These are phyloP conservation scores for Embidobia sp. DNA, from an alignment of 2,888 invertebrate species.

Conservation along the genomic window DNA sequence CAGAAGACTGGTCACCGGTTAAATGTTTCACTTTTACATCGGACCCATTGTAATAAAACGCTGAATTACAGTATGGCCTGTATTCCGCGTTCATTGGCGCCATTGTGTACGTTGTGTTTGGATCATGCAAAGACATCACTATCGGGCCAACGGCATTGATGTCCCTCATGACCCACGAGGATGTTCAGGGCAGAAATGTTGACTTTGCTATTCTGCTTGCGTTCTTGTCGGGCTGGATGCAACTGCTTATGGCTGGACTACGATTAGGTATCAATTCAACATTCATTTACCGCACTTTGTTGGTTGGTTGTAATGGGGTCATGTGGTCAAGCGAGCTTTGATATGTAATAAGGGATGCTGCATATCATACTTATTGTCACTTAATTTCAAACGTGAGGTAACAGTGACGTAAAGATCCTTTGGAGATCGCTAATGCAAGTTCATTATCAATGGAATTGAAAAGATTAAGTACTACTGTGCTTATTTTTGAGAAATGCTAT, in stretches of 20 bases:
- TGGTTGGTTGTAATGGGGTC: constrained; percentile 23
- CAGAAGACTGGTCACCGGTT: too few relatives aligned
- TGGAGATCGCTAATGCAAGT: too few relatives aligned
- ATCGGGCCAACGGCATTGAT: constrained; percentile 97
- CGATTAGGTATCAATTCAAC: constrained; percentile 86
- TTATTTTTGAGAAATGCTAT: too few relatives aligned
- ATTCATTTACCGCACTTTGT: constrained; percentile 18
- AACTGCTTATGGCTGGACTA: constrained; percentile 90
- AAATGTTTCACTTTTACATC: too few relatives aligned
- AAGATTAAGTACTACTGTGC: too few relatives aligned
- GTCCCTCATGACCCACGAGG: constrained; percentile 94
- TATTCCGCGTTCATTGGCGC: constrained; percentile 98
- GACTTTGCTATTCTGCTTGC: constrained; percentile 92
- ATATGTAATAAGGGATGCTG: too few relatives aligned
- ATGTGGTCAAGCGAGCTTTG: too few relatives aligned
- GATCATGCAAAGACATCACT: constrained; percentile 93
- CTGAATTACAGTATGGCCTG: constrained; percentile 90
- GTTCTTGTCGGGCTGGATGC: constrained; percentile 91
- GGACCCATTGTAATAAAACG: too few relatives aligned
- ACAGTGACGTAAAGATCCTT: too few relatives aligned
- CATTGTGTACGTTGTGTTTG: constrained; percentile 94
- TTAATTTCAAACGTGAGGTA: too few relatives aligned
- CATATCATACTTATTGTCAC: too few relatives aligned
- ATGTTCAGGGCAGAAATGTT: constrained; percentile 86
- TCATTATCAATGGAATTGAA: too few relatives aligned